phyloP scores from a whole-genome alignment of 1,140 invertebrate genomes.

The Drosophila quadrilineata region DNA sequence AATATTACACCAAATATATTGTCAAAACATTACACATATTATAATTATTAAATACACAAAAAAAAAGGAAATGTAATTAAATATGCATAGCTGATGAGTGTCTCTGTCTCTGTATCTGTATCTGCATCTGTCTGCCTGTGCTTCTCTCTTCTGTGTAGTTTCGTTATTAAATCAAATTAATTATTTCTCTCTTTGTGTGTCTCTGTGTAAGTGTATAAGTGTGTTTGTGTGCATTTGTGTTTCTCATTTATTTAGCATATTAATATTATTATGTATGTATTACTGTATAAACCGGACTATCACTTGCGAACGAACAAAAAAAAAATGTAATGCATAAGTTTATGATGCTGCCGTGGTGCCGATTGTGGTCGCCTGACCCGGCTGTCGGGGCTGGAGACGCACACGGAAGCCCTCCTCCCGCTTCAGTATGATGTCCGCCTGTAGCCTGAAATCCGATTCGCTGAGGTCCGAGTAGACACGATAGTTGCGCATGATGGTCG shows the following conservation, averaged over 20 bases:
- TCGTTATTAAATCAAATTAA: conserved; percentile 18
- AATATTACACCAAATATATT: conserved; percentile 72
- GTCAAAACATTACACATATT: conserved; percentile 69
- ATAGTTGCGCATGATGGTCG: conserved; percentile 93
- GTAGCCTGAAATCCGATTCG: conserved; percentile 87
- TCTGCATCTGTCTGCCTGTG: conserved; percentile 1
- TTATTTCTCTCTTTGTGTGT: conserved; percentile 16
- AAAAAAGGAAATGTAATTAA: conserved; percentile 52
- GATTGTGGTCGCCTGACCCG: conserved; percentile 29
- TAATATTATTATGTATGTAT: conserved; percentile 27
- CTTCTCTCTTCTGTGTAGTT: no score
- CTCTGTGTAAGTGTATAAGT: conserved; percentile 16
- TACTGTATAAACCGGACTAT: conserved; percentile 49
- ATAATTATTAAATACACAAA: conserved; percentile 70
- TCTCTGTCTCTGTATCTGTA: background rate
- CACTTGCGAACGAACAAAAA: conserved; percentile 34
- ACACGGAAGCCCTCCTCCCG: conserved; percentile 89
- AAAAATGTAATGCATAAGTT: conserved; percentile 41
- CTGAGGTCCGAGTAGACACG: conserved; percentile 86
- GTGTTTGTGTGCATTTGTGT: background rate
- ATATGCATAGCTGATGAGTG: conserved; percentile 5
- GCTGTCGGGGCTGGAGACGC: conserved; percentile 85
- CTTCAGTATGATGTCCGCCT: conserved; percentile 92
- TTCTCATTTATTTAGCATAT: conserved; percentile 14
- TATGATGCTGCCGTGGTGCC: conserved; percentile 53